Conservation (phyloP, 2,797 vertebrate genomes). For the Gephyroberyx darwinii region DNA sequence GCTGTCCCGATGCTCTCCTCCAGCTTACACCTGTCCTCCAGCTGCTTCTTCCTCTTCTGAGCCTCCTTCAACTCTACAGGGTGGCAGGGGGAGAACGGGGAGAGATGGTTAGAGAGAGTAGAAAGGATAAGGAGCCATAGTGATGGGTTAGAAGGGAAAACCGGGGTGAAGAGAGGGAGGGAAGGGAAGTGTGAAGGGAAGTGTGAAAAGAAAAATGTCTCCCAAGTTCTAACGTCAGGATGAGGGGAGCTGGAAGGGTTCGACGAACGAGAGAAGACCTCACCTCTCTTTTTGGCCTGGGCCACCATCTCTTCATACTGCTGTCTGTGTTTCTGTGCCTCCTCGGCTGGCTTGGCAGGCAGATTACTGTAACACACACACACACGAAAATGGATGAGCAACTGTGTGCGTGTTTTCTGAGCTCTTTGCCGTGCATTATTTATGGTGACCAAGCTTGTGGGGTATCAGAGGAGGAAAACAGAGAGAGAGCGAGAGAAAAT, state of each 20-base stretch:
- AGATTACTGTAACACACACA: conserved; percentile 84
- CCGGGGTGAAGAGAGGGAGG: not conserved
- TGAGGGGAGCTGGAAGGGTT: not conserved
- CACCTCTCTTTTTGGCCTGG: conserved; percentile 93
- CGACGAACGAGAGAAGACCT: conserved; percentile 3
- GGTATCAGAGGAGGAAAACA: not conserved
- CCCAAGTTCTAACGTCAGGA: not conserved
- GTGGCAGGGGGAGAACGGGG: not conserved
- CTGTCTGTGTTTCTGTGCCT: conserved; percentile 92
- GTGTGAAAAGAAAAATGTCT: too few relatives aligned
- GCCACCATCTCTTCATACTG: conserved; percentile 98
- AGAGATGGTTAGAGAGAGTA: not conserved
- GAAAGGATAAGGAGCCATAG: not conserved
- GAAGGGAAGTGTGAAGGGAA: not conserved
- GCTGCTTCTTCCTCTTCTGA: conserved; percentile 90
- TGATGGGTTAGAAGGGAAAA: not conserved
- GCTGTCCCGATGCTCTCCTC: conserved; percentile 95
- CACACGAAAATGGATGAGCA: conserved; percentile 16
- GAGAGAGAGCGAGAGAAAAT: not conserved
- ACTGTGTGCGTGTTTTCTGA: not conserved
- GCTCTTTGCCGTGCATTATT: conserved; percentile 65
- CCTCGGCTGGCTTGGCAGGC: conserved; percentile 94
- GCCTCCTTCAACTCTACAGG: conserved; percentile 90
- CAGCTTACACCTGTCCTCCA: conserved; percentile 90
- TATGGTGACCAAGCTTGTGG: conserved; percentile 42